Percentiles rank a stretch among this genome's conserved stretches.
phyloP scores from a whole-genome alignment of 2,113 vertebrate genomes.

The Corvus hawaiiensis region DNA sequence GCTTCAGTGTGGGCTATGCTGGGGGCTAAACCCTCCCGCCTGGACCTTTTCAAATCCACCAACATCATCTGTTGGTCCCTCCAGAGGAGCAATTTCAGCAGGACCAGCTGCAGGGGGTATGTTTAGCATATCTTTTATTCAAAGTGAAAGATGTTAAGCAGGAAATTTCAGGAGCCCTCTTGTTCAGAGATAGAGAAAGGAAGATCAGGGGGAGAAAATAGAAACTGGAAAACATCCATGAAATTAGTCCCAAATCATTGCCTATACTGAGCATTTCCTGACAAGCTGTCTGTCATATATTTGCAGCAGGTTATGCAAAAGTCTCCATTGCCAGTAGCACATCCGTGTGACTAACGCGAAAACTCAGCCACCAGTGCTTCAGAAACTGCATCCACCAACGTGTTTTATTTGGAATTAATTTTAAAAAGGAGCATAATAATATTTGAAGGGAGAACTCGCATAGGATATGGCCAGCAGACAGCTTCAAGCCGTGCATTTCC shows the following conservation, averaged over 20 bases:
- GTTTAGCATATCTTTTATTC: constrained; percentile 90
- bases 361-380: neutral
- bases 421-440: neutral
- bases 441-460: neutral
- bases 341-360: neutral
- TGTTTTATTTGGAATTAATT: constrained; percentile 30
- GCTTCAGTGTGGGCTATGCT: constrained; percentile 84
- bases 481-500: neutral
- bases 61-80: constrained; percentile 76
- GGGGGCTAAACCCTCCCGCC: constrained; percentile 77
- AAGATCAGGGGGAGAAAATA: constrained; percentile 65
- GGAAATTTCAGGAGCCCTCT: constrained; percentile 88
- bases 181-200: constrained; percentile 72
- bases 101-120: constrained; percentile 87
- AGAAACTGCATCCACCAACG: neutral
- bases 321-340: constrained; percentile 9
- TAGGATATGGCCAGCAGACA: neutral
- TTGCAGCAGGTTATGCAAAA: constrained; percentile 55
- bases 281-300: constrained; percentile 70
- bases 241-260: constrained; percentile 78
- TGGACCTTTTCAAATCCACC: constrained; percentile 86
- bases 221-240: constrained; percentile 81
- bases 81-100: constrained; percentile 82
- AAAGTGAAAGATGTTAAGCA: constrained; percentile 93
- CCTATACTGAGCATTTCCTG: constrained; percentile 71